Evolutionary conservation across 1,140 invertebrate species (phyloP).

Genomic region (Archivesica marissinica): DNA sequence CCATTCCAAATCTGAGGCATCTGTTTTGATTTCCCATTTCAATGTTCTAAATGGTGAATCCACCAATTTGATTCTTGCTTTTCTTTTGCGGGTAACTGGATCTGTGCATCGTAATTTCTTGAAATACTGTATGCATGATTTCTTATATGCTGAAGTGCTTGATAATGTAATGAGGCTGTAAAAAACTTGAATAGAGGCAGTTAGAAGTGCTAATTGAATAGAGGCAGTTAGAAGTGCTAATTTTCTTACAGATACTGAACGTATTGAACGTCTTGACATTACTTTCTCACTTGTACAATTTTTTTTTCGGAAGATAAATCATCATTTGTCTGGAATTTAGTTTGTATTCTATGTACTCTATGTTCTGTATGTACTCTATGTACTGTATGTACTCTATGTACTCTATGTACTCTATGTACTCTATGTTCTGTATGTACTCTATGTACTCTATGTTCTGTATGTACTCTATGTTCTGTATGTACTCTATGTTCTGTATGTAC

Average conservation of each 20-base stretch:
- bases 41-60: background rate
- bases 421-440: too few species aligned
- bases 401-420: too few species aligned
- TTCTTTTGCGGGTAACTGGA: background rate
- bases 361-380: too few species aligned
- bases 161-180: background rate
- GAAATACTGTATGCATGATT: background rate
- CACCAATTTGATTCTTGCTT: background rate
- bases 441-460: too few species aligned
- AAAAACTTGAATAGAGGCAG: background rate
- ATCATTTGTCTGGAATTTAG: background rate
- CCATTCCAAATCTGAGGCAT: background rate
- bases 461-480: too few species aligned
- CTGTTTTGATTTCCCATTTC: background rate
- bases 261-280: background rate
- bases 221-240: background rate
- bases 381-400: too few species aligned
- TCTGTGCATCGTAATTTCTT: background rate
- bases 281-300: background rate
- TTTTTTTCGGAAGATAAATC: conserved; percentile 8
- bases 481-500: too few species aligned
- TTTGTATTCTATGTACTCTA: too few species aligned
- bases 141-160: background rate
- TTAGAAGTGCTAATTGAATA: background rate
- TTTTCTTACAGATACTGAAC: background rate